A percentile compares a stretch with the other conserved stretches of the same genome.
phyloP scores from a whole-genome alignment of 2,797 vertebrate species.

The Epinephelus awoara region DNA sequence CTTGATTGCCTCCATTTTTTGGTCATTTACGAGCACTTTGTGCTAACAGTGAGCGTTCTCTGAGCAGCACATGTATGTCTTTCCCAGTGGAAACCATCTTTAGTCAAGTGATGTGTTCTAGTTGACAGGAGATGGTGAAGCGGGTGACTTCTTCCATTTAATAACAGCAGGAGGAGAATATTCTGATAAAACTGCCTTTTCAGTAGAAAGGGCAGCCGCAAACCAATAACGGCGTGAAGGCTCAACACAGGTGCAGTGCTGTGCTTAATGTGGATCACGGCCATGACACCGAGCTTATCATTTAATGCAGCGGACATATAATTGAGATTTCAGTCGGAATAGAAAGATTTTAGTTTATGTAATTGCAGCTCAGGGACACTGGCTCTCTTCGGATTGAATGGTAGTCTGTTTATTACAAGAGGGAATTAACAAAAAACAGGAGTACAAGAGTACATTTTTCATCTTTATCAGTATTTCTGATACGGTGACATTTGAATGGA shows the following conservation, averaged over 20 bases:
- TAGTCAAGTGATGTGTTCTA: conserved; percentile 16
- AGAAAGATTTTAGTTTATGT: background rate
- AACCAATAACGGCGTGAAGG: conserved; percentile 5
- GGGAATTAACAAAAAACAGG: background rate
- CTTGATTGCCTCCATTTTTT: background rate
- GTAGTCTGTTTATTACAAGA: background rate
- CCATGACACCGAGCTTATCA: conserved; percentile 10
- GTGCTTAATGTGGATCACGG: background rate
- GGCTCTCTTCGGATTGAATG: background rate
- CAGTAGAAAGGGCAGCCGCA: background rate
- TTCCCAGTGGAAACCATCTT: background rate
- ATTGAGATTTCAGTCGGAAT: conserved; percentile 23
- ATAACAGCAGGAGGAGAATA: conserved; percentile 23
- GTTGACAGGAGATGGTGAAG: background rate
- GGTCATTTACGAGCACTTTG: background rate
- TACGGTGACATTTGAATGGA: conserved; percentile 63
- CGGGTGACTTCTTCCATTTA: background rate
- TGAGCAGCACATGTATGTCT: background rate
- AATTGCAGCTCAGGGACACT: conserved; percentile 23
- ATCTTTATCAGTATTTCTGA: conserved; percentile 41
- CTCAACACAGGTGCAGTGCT: conserved; percentile 1
- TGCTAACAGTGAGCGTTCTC: background rate
- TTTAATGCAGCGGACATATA: conserved; percentile 22
- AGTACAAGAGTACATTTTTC: conserved; percentile 23
- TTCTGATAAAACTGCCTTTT: conserved; percentile 30